Conservation (phyloP, 2,888 invertebrate genomes). For the Rhagonycha lutea region DNA sequence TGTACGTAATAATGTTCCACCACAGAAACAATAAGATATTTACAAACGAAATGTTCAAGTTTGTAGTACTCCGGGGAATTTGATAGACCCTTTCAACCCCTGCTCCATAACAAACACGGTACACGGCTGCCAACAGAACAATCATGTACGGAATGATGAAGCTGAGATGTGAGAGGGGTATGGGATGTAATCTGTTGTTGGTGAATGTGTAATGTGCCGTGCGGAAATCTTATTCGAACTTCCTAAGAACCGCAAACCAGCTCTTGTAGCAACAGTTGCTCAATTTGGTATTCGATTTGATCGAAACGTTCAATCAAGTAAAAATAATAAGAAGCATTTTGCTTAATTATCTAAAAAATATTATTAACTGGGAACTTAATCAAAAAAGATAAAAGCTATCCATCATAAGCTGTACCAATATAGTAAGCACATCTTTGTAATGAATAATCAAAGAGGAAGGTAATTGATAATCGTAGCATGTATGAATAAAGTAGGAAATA, state of each 20-base stretch:
- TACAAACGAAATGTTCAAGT: constrained; percentile 34
- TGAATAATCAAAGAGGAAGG: constrained; percentile 19
- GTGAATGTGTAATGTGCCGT: constrained; percentile 47
- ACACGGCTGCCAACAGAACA: constrained; percentile 37
- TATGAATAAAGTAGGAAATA: background rate
- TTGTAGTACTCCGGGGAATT: constrained; percentile 34
- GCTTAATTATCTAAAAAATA: background rate
- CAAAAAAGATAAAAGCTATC: constrained; percentile 22
- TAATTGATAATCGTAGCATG: constrained; percentile 8
- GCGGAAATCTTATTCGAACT: constrained; percentile 45
- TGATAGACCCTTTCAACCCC: constrained; percentile 36
- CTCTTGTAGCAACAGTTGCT: constrained; percentile 39
- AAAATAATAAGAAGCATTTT: background rate
- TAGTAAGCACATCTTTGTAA: constrained; percentile 8
- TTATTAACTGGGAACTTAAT: constrained; percentile 14
- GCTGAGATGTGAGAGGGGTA: constrained; percentile 27
- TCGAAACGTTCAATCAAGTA: background rate
- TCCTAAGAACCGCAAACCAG: constrained; percentile 42
- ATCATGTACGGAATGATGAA: constrained; percentile 37
- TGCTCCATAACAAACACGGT: constrained; percentile 35
- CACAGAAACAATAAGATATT: constrained; percentile 31
- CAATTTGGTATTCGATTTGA: constrained; percentile 38
- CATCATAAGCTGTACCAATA: constrained; percentile 13
- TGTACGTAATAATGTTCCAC: constrained; percentile 1
- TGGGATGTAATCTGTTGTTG: constrained; percentile 39